Conservation (phyloP, 2,888 invertebrate genomes). For the Erannis defoliaria region DNA sequence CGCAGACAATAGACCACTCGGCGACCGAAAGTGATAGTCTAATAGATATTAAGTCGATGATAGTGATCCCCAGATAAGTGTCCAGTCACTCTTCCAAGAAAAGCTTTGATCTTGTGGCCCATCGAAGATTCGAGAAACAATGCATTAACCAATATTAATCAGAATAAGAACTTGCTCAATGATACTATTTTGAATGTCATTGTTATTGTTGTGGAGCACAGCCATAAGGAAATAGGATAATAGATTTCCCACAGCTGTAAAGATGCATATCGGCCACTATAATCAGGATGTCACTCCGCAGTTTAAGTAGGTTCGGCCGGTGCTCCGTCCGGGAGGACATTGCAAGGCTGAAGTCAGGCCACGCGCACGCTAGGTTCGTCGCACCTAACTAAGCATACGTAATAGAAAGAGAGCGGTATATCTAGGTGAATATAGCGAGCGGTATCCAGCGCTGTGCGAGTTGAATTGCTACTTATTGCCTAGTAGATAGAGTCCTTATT, state of each 20-base stretch:
- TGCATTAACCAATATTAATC: constrained; percentile 35
- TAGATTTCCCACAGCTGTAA: constrained; percentile 22
- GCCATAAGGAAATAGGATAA: constrained; percentile 18
- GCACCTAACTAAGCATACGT: too few species aligned
- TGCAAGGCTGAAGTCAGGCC: too few species aligned
- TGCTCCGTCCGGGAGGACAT: too few species aligned
- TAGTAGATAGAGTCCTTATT: too few species aligned
- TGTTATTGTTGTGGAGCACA: constrained; percentile 25
- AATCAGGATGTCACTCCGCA: too few species aligned
- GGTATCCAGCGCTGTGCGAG: too few species aligned
- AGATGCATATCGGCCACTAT: not conserved
- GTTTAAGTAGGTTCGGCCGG: too few species aligned
- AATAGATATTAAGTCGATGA: constrained; percentile 75
- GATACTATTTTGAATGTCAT: constrained; percentile 30
- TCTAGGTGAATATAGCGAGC: too few species aligned
- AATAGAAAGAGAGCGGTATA: too few species aligned
- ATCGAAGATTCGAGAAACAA: constrained; percentile 30
- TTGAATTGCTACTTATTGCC: too few species aligned
- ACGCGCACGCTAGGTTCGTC: too few species aligned
- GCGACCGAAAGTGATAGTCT: constrained; percentile 82
- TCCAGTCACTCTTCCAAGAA: constrained; percentile 66
- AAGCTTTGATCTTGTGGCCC: constrained; percentile 39
- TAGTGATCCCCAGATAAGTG: constrained; percentile 62
- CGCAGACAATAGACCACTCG: constrained; percentile 79
- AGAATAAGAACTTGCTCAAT: constrained; percentile 36